These are phyloP conservation scores for Peromyscus melanophrys DNA, from an alignment of 2,797 vertebrate genomes.

Conservation along the genomic window DNA sequence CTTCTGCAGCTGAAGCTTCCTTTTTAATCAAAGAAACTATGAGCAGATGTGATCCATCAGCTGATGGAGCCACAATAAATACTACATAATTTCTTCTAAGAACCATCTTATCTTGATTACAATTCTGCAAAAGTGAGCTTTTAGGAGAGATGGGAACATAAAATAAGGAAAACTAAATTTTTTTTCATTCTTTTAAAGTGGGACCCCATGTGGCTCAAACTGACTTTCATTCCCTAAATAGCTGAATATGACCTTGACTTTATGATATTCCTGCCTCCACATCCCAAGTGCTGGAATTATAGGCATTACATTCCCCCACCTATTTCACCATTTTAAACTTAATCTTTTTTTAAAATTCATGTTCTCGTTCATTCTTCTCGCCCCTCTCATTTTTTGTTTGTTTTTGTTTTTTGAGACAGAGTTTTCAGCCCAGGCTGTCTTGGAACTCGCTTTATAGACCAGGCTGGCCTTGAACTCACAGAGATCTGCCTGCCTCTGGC, in stretches of 20 bases:
- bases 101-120: constrained; percentile 46
- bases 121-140: constrained; percentile 44
- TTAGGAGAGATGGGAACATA: constrained; percentile 40
- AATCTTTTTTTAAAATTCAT: neutral
- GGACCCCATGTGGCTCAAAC: neutral
- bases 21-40: constrained; percentile 19
- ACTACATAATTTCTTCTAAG: constrained; percentile 44
- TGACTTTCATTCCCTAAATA: neutral
- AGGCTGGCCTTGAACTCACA: neutral
- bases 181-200: neutral
- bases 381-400: neutral
- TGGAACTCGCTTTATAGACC: neutral
- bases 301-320: too few species aligned
- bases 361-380: neutral
- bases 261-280: neutral
- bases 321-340: neutral
- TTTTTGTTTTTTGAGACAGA: neutral
- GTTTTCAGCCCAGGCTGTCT: neutral
- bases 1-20: neutral
- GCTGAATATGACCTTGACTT: neutral
- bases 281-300: neutral
- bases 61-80: neutral
- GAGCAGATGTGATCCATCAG: constrained; percentile 19
- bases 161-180: constrained; percentile 45
- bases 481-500: neutral